Evolutionary conservation across 2,113 vertebrate species (phyloP).

Genomic region (Myotis brandtii): DNA sequence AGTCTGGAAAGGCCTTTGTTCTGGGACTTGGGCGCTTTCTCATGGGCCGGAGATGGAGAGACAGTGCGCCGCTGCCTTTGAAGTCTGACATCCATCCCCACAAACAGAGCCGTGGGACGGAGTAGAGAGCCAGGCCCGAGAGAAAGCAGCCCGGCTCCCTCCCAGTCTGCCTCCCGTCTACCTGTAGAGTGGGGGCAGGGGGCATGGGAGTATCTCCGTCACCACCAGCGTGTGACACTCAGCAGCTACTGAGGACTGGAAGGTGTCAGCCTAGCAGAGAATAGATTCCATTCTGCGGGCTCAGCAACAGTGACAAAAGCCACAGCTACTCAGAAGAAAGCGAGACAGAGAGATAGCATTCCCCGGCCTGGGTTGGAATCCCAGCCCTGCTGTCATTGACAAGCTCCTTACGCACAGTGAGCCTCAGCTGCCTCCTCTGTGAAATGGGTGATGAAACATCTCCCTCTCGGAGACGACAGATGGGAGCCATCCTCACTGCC

Average conservation of each 20-base stretch:
- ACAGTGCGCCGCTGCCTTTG: slow-evolving; percentile 57
- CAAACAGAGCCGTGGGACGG: slow-evolving; percentile 34
- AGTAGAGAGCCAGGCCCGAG: background rate
- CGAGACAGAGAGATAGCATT: background rate
- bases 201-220: background rate
- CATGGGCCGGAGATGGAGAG: slow-evolving; percentile 42
- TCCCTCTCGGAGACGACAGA: background rate
- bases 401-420: background rate
- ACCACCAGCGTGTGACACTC: background rate
- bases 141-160: background rate
- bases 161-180: background rate
- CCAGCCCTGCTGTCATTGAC: background rate
- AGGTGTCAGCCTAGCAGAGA: background rate
- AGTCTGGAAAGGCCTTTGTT: slow-evolving; percentile 73
- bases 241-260: background rate
- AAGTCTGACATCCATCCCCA: slow-evolving; percentile 78
- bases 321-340: background rate
- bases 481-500: background rate
- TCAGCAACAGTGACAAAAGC: background rate
- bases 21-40: slow-evolving; percentile 69
- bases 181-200: background rate
- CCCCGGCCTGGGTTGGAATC: background rate
- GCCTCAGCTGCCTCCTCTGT: background rate
- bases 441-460: background rate
- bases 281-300: background rate